Conservation (phyloP, 2,888 invertebrate genomes). For the Antheraea yamamai region DNA sequence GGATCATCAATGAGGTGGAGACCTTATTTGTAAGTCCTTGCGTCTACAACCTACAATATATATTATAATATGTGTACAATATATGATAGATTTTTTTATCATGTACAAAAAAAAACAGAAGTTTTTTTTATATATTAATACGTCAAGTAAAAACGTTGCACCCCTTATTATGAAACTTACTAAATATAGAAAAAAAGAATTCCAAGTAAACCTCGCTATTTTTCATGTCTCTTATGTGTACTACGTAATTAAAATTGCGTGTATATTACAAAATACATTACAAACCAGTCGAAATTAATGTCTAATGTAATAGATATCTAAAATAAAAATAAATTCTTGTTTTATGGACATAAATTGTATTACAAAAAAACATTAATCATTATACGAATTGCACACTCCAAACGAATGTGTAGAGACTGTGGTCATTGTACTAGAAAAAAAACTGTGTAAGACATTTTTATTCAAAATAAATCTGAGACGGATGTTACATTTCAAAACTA, state of each 20-base stretch:
- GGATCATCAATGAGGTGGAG: too few relatives aligned
- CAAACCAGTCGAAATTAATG: background rate
- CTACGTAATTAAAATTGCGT: background rate
- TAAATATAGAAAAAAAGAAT: background rate
- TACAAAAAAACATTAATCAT: conserved; percentile 6
- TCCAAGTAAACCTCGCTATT: background rate
- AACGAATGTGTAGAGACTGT: background rate
- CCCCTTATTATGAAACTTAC: too few relatives aligned
- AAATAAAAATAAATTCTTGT: conserved; percentile 9
- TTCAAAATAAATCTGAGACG: too few relatives aligned
- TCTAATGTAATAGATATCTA: background rate
- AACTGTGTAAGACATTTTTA: too few relatives aligned
- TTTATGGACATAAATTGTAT: background rate
- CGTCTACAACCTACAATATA: too few relatives aligned
- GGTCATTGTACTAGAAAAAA: conserved; percentile 9
- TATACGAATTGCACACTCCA: conserved; percentile 1
- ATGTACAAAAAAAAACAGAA: too few relatives aligned
- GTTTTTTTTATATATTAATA: too few relatives aligned
- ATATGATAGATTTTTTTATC: too few relatives aligned
- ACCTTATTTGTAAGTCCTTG: too few relatives aligned
- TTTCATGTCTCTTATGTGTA: background rate
- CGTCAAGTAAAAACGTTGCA: too few relatives aligned
- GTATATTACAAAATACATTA: background rate
- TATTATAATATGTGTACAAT: too few relatives aligned
- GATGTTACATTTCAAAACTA: too few relatives aligned